Percentiles rank a stretch among this genome's conserved stretches.
Evolutionary conservation across 2,797 vertebrate genomes (phyloP).

Genomic region (Anniella stebbinsi): DNA sequence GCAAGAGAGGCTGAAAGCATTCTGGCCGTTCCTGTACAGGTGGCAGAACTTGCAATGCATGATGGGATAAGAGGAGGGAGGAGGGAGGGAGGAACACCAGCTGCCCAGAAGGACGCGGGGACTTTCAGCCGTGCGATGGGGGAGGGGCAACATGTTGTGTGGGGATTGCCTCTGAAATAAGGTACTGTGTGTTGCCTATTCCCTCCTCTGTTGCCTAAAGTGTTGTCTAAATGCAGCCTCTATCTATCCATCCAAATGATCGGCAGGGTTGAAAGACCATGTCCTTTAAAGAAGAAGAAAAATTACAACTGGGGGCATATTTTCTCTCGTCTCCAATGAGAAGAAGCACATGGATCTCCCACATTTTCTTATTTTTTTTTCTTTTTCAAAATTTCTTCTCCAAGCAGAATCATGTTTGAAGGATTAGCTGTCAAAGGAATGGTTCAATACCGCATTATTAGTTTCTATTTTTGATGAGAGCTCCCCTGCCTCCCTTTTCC

Average conservation of each 20-base stretch:
- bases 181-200: too few relatives aligned
- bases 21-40: too few relatives aligned
- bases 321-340: fast-evolving
- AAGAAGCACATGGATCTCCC: neutral
- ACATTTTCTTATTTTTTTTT: neutral
- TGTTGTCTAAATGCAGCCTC: too few relatives aligned
- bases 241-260: neutral
- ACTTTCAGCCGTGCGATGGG: too few relatives aligned
- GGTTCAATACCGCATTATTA: conserved; percentile 49
- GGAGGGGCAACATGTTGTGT: too few relatives aligned
- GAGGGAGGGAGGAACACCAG: too few relatives aligned
- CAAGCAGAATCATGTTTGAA: neutral
- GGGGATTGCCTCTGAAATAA: too few relatives aligned
- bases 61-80: too few relatives aligned
- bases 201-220: too few relatives aligned
- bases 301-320: neutral
- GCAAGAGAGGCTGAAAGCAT: too few relatives aligned
- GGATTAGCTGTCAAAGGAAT: conserved; percentile 25
- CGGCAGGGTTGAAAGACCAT: neutral
- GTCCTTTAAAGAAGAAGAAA: neutral
- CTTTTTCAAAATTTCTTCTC: conserved; percentile 9
- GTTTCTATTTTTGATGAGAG: conserved; percentile 51
- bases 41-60: too few relatives aligned
- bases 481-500: conserved; percentile 40
- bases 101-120: too few relatives aligned